Evolutionary conservation across 1,140 invertebrate genomes (phyloP), one percentile per base, ranked within the genome.

Genomic region (Pristionchus pacificus): DNA sequence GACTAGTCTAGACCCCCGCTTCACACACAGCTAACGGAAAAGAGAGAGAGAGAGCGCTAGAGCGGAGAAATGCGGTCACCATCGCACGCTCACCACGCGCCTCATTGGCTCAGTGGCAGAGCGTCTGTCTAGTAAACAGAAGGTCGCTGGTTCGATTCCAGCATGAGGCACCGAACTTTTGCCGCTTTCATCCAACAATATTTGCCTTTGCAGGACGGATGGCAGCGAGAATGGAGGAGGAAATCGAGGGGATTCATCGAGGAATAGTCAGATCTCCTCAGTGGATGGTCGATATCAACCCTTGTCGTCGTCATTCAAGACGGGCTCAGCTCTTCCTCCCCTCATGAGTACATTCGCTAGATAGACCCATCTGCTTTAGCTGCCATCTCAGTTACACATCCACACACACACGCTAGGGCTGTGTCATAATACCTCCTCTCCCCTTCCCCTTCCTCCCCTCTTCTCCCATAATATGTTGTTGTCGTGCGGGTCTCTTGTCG

Each of bases 71-170:
- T n/a, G n/a, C n/a, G n/a, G n/a, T n/a, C n/a, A n/a, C n/a, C n/a
- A 49, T 6, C 19, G 19, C 19, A 19, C 38, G 19, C 38, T 19
- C 19, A 49, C 38, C 38, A 49, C 38, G 27, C 71, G 76, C 76
- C 76, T 77, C 73, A 77, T 77, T 77, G 76, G 73, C 76, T 77
- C 75, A 77, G 72, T 60, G 76, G 72, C 69, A 75, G 72, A 76
- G 71, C 72, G 77, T 78, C 76, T 78, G 77, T 78, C 71, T 77
- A 78, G 71, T 78, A 74, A 77, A 77, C 76, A 78, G 76, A 78
- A 77, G 75, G 71, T 77, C 76, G 76, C 77, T 78, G 76, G 77
- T 77, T 77, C 76, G 77, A 77, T 77, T 78, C 77, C 77, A 77
- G 76, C 76, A 77, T 78, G 73, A 76, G 75, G 75, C 72, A 74